Evolutionary conservation across 2,888 invertebrate species (phyloP).

Genomic region (Eustalomyia histrio): DNA sequence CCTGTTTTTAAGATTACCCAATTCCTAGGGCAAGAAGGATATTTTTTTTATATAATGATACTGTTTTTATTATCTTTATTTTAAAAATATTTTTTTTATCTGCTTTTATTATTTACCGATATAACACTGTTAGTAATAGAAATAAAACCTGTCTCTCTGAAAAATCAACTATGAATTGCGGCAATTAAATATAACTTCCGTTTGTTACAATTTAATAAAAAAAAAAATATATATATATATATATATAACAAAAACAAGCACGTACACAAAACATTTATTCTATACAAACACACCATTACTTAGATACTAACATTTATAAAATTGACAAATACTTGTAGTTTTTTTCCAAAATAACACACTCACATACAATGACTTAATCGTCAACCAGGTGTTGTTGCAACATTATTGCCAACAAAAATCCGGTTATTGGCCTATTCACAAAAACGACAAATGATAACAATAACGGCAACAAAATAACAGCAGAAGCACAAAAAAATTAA

Average conservation of each 20-base stretch:
- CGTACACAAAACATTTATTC: background rate
- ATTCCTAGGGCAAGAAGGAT: no score
- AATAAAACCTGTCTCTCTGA: constrained; percentile 27
- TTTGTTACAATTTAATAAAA: constrained; percentile 26
- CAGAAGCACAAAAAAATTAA: background rate
- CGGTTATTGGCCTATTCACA: constrained; percentile 52
- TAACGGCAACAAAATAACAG: constrained; percentile 21
- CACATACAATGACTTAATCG: constrained; percentile 39
- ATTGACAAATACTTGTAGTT: constrained; percentile 14
- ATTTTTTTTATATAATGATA: no score
- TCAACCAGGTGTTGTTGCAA: constrained; percentile 40
- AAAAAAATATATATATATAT: no score
- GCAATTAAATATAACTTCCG: constrained; percentile 47
- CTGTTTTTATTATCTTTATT: no score
- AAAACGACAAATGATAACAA: constrained; percentile 49
- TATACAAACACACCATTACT: background rate
- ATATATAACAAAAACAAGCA: constrained; percentile 1
- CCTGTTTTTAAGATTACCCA: no score
- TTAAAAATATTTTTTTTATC: no score
- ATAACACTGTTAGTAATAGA: background rate
- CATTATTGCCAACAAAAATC: constrained; percentile 30
- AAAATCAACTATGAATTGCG: constrained; percentile 37
- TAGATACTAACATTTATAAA: background rate
- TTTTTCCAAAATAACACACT: background rate
- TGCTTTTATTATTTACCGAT: background rate